Evolutionary conservation across 92 coral and sea anemone species (phyloP).

Genomic region (Meandrina meandrites): DNA sequence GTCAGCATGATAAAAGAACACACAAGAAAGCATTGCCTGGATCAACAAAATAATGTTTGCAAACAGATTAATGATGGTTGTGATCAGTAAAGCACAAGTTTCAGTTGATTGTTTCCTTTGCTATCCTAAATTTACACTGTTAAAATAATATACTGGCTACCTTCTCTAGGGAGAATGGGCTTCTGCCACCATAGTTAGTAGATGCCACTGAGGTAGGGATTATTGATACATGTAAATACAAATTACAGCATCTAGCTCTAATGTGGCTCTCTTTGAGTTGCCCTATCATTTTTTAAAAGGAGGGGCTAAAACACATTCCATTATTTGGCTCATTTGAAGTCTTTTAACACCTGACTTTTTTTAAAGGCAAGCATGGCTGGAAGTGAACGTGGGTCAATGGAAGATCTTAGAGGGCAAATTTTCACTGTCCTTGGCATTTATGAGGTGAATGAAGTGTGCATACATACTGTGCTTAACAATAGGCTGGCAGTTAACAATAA

Average conservation of each 20-base stretch:
- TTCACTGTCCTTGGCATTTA: constrained; percentile 87
- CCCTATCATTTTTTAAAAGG: background rate
- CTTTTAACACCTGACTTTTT: background rate
- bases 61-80: background rate
- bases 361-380: constrained; percentile 67
- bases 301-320: background rate
- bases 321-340: background rate
- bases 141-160: too few relatives aligned
- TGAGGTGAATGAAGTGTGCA: constrained; percentile 53
- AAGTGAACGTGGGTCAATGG: constrained; percentile 62
- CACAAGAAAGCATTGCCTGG: too few relatives aligned
- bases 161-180: too few relatives aligned
- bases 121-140: too few relatives aligned
- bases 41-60: too few relatives aligned
- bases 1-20: too few relatives aligned
- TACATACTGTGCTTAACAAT: too few relatives aligned
- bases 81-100: background rate
- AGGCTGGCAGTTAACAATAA: too few relatives aligned
- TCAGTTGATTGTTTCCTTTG: too few relatives aligned
- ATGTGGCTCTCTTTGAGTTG: background rate
- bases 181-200: too few relatives aligned
- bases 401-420: constrained; percentile 74
- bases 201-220: too few relatives aligned
- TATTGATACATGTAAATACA: background rate
- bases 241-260: background rate